Evolutionary conservation across 1,140 invertebrate species (phyloP).

Genomic region (Drosophila paulistorum): DNA sequence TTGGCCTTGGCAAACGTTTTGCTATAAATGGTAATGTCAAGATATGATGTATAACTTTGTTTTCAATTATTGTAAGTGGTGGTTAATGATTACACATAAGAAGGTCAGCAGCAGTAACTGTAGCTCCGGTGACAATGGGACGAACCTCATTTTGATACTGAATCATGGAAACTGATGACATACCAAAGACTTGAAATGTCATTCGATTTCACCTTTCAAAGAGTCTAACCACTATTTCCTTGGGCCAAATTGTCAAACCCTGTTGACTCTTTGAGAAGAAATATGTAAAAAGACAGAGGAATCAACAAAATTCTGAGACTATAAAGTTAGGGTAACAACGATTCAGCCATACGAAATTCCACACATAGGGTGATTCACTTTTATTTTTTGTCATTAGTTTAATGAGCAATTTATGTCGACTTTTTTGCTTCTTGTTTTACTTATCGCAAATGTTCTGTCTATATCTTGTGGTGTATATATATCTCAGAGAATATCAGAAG

Average conservation of each 20-base stretch:
- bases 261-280: too few relatives aligned
- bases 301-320: too few relatives aligned
- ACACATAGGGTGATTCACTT: not conserved
- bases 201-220: not conserved
- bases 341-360: not conserved
- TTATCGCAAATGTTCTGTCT: slow-evolving; percentile 37
- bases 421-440: slow-evolving; percentile 5
- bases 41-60: not conserved
- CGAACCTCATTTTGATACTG: slow-evolving; percentile 37
- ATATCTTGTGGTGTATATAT: slow-evolving; percentile 35
- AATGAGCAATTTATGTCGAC: slow-evolving; percentile 32
- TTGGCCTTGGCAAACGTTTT: not conserved
- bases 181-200: not conserved
- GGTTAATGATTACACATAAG: slow-evolving; percentile 14
- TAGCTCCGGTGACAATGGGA: not conserved
- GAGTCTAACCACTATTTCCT: not conserved
- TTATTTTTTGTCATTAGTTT: slow-evolving; percentile 21
- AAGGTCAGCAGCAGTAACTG: slow-evolving; percentile 19
- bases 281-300: too few relatives aligned
- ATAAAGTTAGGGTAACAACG: not conserved
- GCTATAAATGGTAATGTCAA: slow-evolving; percentile 11
- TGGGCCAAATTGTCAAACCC: too few relatives aligned
- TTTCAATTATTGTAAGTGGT: slow-evolving; percentile 22
- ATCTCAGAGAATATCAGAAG: not conserved
- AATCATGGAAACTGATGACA: not conserved